phyloP scores from a whole-genome alignment of 2,113 vertebrate species.

The Alexandromys fortis region DNA sequence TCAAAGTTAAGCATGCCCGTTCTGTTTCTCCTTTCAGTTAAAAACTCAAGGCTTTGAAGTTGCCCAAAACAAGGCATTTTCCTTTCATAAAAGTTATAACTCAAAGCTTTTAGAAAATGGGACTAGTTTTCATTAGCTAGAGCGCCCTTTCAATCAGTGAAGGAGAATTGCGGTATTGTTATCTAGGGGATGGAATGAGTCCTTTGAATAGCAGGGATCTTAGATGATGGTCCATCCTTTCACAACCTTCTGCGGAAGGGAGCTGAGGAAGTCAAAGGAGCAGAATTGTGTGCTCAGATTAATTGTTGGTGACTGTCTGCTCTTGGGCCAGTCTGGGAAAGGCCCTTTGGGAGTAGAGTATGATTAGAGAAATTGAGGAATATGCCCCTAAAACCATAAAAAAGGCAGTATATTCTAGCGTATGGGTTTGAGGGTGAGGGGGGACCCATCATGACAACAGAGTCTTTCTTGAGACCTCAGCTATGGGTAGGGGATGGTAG shows the following conservation, averaged over 20 bases:
- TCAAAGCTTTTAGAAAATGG: neutral
- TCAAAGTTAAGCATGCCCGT: neutral
- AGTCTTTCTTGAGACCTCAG: neutral
- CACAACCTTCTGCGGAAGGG: neutral
- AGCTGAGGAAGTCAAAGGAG: neutral
- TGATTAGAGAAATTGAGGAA: neutral
- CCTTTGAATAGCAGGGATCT: neutral
- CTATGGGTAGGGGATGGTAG: neutral
- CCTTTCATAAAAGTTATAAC: neutral
- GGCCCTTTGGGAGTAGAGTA: neutral
- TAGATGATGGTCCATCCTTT: neutral
- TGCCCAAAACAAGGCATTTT: neutral
- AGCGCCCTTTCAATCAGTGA: neutral
- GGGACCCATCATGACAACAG: neutral
- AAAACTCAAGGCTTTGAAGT: constrained; percentile 32
- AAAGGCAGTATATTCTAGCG: neutral
- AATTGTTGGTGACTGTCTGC: neutral
- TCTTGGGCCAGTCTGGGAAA: neutral
- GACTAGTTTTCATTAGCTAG: neutral
- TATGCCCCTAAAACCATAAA: neutral
- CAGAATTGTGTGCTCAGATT: neutral
- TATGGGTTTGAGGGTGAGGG: neutral
- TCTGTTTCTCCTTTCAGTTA: neutral
- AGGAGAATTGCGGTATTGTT: neutral
- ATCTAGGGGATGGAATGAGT: neutral